These are phyloP conservation scores for Brachionus sp. DNA, from an alignment of 1,140 invertebrate species.

Conservation along the genomic window DNA sequence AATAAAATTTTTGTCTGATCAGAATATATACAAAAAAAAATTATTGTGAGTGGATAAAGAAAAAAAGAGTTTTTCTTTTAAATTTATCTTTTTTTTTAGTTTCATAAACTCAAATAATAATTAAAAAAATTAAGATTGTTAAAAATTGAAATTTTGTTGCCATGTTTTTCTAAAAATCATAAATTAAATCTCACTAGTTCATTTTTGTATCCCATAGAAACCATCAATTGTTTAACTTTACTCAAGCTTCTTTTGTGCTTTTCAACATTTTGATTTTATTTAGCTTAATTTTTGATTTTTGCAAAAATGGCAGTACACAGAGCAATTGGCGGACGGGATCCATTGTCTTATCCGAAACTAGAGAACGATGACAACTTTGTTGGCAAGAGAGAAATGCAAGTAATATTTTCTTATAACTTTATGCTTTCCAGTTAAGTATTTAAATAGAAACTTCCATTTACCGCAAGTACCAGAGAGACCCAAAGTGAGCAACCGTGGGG, in stretches of 20 bases:
- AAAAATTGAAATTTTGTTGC: neutral
- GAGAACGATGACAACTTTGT: slow-evolving; percentile 55
- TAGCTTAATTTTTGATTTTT: neutral
- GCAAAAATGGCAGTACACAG: slow-evolving; percentile 42
- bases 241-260: neutral
- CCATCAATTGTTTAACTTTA: slow-evolving; percentile 36
- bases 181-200: neutral
- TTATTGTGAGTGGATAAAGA: no score
- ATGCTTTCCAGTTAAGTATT: slow-evolving; percentile 8
- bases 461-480: neutral
- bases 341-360: slow-evolving; percentile 54
- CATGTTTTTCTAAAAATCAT: slow-evolving; percentile 25
- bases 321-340: slow-evolving; percentile 49
- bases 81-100: neutral
- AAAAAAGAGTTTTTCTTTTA: neutral
- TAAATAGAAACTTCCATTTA: slow-evolving; percentile 43
- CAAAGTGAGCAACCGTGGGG: slow-evolving; percentile 56
- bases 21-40: no score
- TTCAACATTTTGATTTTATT: slow-evolving; percentile 8
- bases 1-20: no score
- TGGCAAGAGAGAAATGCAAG: slow-evolving; percentile 50
- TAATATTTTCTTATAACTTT: slow-evolving; percentile 41
- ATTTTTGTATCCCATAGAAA: slow-evolving; percentile 32
- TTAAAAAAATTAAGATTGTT: neutral
- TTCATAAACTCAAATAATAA: neutral